phyloP scores from a whole-genome alignment of 2,888 invertebrate genomes.

The Geophilus truncorum region DNA sequence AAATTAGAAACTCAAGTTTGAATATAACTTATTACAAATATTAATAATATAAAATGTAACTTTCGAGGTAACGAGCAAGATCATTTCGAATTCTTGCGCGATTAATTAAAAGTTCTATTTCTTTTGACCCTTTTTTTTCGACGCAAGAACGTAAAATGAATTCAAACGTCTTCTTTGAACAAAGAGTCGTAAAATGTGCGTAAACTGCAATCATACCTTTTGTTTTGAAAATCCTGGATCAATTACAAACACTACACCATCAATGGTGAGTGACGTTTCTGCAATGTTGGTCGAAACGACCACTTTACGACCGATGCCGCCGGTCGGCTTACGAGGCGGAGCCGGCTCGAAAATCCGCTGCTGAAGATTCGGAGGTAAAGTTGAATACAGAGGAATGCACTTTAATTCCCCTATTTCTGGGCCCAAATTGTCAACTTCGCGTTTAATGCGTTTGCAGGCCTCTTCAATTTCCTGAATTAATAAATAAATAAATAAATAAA shows the following conservation, averaged over 20 bases:
- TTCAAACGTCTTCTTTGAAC: no score
- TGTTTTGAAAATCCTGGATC: constrained; percentile 99
- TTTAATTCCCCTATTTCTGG: constrained; percentile 95
- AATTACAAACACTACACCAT: constrained; percentile 98
- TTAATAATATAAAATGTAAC: no score
- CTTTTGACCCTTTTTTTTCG: no score
- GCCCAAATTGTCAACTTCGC: constrained; percentile 92
- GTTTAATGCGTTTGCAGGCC: constrained; percentile 93
- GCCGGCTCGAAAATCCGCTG: constrained; percentile 96
- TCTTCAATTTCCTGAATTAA: constrained; percentile 82
- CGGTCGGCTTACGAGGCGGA: constrained; percentile 82
- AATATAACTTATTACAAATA: no score
- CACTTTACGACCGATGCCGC: constrained; percentile 84
- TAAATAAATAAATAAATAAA: no score
- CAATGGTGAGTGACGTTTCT: constrained; percentile 97
- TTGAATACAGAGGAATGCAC: constrained; percentile 98
- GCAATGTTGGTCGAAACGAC: constrained; percentile 99
- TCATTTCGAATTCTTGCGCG: no score
- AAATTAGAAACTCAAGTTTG: no score
- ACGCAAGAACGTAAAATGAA: no score
- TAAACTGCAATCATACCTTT: no score
- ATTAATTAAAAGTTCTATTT: neutral
- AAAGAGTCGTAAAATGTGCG: no score
- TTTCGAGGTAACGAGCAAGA: no score
- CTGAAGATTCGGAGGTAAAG: constrained; percentile 92